phyloP scores from a whole-genome alignment of 2,113 vertebrate genomes.

The Phasianus colchicus region DNA sequence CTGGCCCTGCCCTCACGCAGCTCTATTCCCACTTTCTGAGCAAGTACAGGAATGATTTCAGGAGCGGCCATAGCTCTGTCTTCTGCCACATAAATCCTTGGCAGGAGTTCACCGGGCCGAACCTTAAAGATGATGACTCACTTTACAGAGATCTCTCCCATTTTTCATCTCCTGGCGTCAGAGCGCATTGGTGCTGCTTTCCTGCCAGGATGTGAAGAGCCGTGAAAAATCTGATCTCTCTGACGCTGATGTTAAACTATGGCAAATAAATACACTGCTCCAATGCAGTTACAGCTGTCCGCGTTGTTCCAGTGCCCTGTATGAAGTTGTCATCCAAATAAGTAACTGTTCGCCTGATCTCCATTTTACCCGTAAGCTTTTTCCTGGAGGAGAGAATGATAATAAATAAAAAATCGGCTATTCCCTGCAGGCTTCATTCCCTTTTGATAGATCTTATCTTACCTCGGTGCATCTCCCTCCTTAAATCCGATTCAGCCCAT shows the following conservation, averaged over 20 bases:
- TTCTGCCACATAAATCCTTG: slow-evolving; percentile 20
- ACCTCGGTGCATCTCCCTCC: rapidly evolving
- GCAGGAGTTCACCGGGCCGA: slow-evolving; percentile 9
- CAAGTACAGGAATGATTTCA: background rate
- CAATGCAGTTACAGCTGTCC: background rate
- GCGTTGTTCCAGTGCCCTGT: background rate
- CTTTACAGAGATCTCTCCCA: slow-evolving; percentile 33
- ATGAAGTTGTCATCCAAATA: background rate
- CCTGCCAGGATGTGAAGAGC: background rate
- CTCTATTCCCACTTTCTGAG: background rate
- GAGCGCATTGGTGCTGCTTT: background rate
- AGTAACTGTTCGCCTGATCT: background rate
- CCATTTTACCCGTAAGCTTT: background rate
- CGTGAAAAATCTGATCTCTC: background rate
- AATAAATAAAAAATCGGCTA: background rate
- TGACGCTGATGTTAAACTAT: slow-evolving; percentile 23
- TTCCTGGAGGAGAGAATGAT: background rate
- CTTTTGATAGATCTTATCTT: background rate
- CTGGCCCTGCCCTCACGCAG: rapidly evolving
- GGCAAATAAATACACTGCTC: background rate
- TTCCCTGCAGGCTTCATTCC: background rate
- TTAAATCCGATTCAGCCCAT: background rate
- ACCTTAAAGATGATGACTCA: slow-evolving; percentile 24
- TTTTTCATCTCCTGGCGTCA: slow-evolving; percentile 43
- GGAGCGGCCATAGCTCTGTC: background rate